Conservation (phyloP, 2,113 vertebrate genomes). For the Anarrhichthys ocellatus region DNA sequence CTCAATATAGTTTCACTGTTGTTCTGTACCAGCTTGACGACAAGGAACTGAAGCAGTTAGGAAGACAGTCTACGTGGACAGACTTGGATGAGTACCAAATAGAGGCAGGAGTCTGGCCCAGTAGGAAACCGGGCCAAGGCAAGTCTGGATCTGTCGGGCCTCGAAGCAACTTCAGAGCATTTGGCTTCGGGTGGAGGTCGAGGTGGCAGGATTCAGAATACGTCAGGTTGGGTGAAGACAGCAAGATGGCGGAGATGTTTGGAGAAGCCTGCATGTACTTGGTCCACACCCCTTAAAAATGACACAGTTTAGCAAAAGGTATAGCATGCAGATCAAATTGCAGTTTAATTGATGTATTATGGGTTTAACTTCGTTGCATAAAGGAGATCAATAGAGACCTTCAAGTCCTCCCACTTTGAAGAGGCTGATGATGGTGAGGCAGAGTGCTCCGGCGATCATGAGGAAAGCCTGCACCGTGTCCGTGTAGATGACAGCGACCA, state of each 20-base stretch:
- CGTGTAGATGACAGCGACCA: constrained; percentile 97
- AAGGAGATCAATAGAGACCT: constrained; percentile 69
- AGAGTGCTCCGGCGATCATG: constrained; percentile 94
- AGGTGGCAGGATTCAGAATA: constrained; percentile 87
- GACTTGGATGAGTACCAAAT: constrained; percentile 86
- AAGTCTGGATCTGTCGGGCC: constrained; percentile 90
- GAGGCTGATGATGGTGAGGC: constrained; percentile 91
- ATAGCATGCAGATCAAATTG: not conserved
- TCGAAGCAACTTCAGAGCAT: constrained; percentile 90
- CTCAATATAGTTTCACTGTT: not conserved
- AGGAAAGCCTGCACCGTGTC: constrained; percentile 93
- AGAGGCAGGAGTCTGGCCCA: constrained; percentile 95
- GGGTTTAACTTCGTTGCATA: not conserved
- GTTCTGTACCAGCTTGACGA: not conserved
- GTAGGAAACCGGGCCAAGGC: constrained; percentile 94
- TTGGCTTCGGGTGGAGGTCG: constrained; percentile 86
- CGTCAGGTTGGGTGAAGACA: constrained; percentile 88
- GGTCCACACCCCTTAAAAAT: constrained; percentile 83
- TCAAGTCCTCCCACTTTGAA: constrained; percentile 91
- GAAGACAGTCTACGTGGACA: not conserved
- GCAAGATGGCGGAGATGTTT: constrained; percentile 90
- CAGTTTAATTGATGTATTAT: not conserved
- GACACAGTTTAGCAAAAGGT: not conserved
- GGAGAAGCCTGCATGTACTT: constrained; percentile 93
- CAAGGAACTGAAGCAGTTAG: not conserved